These are phyloP conservation scores for Monopis laevigella DNA, from an alignment of 2,888 invertebrate species.

Conservation along the genomic window DNA sequence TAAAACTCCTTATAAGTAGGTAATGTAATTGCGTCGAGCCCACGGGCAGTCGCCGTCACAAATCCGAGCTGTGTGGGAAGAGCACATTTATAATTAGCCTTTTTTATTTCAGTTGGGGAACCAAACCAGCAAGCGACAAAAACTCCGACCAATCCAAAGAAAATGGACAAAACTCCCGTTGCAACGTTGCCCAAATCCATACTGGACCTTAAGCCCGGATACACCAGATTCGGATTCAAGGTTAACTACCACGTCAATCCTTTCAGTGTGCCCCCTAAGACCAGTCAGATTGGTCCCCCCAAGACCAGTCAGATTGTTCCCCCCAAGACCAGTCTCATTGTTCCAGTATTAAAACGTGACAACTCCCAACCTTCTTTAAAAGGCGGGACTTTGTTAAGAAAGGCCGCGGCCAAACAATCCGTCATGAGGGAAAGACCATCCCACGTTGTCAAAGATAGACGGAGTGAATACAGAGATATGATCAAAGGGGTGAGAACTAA, in stretches of 20 bases:
- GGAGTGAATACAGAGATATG: constrained; percentile 41
- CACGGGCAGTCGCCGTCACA: no score
- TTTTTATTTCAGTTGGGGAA: no score
- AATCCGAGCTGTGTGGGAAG: no score
- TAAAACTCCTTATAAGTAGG: no score
- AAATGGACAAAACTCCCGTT: not conserved
- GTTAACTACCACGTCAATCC: constrained; percentile 48
- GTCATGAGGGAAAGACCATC: constrained; percentile 48
- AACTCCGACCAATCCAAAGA: not conserved
- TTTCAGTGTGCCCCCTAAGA: constrained; percentile 36
- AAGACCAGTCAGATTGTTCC: constrained; percentile 21
- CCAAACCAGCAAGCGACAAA: not conserved
- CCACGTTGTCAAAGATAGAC: constrained; percentile 27
- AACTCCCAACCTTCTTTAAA: constrained; percentile 13
- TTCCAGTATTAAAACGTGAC: constrained; percentile 27
- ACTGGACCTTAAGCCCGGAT: constrained; percentile 36
- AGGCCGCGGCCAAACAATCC: constrained; percentile 35
- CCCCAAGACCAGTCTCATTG: constrained; percentile 17
- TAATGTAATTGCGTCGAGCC: no score
- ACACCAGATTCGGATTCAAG: constrained; percentile 61
- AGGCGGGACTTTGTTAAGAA: constrained; percentile 19
- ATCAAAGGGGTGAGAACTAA: constrained; percentile 73
- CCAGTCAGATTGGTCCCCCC: constrained; percentile 17
- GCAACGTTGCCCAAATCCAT: constrained; percentile 21
- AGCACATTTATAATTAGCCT: not conserved